phyloP scores from a whole-genome alignment of 2,888 invertebrate genomes.

The Cantharis rufa region DNA sequence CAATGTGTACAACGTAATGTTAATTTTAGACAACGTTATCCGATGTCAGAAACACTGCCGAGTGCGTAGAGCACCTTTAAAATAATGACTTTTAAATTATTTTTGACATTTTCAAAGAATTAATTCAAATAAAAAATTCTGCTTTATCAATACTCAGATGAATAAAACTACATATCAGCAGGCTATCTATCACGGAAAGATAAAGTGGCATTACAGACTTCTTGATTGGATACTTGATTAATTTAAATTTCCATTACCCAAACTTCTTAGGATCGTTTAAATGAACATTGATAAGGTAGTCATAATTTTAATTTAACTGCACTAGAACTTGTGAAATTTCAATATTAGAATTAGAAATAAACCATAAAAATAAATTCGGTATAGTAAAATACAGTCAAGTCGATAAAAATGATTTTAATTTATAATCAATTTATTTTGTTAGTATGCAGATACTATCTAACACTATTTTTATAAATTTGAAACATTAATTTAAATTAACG shows the following conservation, averaged over 20 bases:
- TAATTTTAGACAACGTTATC: background rate
- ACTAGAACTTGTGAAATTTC: too few relatives aligned
- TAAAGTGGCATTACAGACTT: background rate
- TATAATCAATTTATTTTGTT: too few relatives aligned
- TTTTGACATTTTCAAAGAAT: background rate
- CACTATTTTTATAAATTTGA: too few relatives aligned
- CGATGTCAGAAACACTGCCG: background rate
- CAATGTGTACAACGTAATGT: background rate
- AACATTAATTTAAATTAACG: too few relatives aligned
- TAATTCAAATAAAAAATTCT: background rate
- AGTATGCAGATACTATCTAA: too few relatives aligned
- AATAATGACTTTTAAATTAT: background rate
- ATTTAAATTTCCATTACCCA: background rate
- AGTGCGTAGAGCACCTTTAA: background rate
- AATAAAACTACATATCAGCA: background rate
- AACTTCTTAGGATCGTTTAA: background rate
- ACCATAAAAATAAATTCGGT: too few relatives aligned
- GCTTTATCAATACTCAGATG: background rate
- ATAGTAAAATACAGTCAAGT: too few relatives aligned
- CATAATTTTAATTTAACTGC: background rate
- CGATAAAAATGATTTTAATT: too few relatives aligned
- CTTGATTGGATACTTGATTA: background rate
- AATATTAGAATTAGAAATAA: too few relatives aligned
- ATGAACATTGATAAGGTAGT: background rate
- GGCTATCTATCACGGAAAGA: background rate